Conservation (phyloP, 2,797 vertebrate genomes). For the Odontamblyopus rebecca region DNA sequence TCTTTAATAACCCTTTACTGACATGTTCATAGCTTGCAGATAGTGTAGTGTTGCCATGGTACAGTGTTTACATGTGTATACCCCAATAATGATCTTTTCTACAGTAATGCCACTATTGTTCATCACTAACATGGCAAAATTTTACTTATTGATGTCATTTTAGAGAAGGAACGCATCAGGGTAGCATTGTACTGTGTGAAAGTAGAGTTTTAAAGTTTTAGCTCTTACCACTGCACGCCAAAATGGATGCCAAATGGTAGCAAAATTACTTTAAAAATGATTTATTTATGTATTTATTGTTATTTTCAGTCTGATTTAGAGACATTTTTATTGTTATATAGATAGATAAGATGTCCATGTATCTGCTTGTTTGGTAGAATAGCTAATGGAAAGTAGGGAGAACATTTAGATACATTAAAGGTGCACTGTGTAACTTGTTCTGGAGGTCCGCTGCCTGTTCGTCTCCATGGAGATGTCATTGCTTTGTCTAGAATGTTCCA, state of each 20-base stretch:
- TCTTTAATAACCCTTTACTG: slow-evolving; percentile 51
- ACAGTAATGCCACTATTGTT: not conserved
- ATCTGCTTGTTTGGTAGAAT: not conserved
- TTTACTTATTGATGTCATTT: not conserved
- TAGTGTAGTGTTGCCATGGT: not conserved
- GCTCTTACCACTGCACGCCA: not conserved
- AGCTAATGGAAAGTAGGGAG: no score
- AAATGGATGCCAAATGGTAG: not conserved
- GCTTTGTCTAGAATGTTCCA: no score
- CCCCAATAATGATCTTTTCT: slow-evolving; percentile 42
- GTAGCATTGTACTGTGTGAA: not conserved
- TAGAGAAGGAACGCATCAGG: not conserved
- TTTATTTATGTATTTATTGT: not conserved
- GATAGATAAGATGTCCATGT: not conserved
- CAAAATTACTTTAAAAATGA: not conserved
- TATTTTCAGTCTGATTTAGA: not conserved
- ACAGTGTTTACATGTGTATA: slow-evolving; percentile 1
- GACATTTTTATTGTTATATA: not conserved
- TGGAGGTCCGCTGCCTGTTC: no score
- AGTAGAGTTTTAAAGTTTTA: not conserved
- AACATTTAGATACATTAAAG: no score
- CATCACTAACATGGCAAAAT: not conserved
- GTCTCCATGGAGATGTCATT: no score
- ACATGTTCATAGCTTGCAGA: slow-evolving; percentile 24
- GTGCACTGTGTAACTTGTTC: no score